These are phyloP conservation scores for Lota lota DNA, from an alignment of 2,113 vertebrate species.

Conservation along the genomic window DNA sequence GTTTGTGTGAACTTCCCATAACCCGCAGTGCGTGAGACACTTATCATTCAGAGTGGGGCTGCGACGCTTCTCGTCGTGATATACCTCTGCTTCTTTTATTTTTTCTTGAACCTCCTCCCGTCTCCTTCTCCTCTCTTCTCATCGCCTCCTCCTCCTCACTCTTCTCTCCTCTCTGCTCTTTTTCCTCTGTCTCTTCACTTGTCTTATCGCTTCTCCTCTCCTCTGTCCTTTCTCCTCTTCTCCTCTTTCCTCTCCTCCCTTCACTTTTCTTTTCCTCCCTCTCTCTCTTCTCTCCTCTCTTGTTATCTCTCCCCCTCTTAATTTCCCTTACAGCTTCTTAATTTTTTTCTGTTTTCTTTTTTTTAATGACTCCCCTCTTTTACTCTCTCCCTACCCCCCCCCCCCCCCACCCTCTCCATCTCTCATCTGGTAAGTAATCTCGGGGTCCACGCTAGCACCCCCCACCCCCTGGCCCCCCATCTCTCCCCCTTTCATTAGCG, in stretches of 20 bases:
- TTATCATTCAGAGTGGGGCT: constrained; percentile 72
- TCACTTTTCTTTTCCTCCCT: constrained; percentile 21
- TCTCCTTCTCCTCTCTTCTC: constrained; percentile 21
- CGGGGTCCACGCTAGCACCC: constrained; percentile 26
- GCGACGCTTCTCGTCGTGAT: constrained; percentile 51
- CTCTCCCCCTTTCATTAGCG: constrained; percentile 59
- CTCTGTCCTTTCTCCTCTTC: constrained; percentile 30
- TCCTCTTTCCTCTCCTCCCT: not conserved
- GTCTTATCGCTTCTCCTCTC: constrained; percentile 21
- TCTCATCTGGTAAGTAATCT: constrained; percentile 47
- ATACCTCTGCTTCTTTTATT: constrained; percentile 35
- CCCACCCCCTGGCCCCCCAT: constrained; percentile 22
- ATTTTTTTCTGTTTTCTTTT: constrained; percentile 6
- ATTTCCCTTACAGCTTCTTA: constrained; percentile 8
- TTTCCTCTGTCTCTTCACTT: constrained; percentile 2
- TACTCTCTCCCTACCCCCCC: constrained; percentile 5
- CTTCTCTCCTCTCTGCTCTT: not conserved
- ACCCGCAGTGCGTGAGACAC: constrained; percentile 64
- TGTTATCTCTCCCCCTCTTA: constrained; percentile 32
- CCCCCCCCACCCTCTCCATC: constrained; percentile 13
- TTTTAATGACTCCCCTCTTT: not conserved
- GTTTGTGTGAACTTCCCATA: constrained; percentile 77
- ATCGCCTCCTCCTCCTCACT: constrained; percentile 6
- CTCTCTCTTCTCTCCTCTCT: constrained; percentile 27
- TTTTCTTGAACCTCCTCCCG: constrained; percentile 21